Conservation (phyloP, 2,888 invertebrate species). For the Andrena bucephala region DNA sequence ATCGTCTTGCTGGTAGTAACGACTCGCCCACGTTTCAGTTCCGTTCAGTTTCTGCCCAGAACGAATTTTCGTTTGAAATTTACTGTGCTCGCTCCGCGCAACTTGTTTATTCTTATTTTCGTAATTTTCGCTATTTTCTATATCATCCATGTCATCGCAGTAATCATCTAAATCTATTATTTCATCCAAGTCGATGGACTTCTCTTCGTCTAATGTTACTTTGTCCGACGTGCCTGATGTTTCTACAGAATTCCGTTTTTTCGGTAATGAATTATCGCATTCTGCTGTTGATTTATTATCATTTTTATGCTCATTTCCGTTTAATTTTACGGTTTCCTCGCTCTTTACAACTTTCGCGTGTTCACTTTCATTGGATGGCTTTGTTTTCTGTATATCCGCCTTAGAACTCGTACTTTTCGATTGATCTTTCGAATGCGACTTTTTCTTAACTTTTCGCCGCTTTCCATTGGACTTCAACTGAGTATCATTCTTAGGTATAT, state of each 20-base stretch:
- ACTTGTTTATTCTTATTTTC: slow-evolving; percentile 49
- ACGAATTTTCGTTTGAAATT: background rate
- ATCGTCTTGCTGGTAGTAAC: slow-evolving; percentile 83
- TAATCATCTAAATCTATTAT: slow-evolving; percentile 83
- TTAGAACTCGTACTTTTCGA: slow-evolving; percentile 6
- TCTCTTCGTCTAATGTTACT: slow-evolving; percentile 70
- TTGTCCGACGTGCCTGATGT: slow-evolving; percentile 7
- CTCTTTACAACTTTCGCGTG: background rate
- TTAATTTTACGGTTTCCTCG: background rate
- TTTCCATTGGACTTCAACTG: slow-evolving; percentile 42
- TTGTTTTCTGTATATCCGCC: background rate
- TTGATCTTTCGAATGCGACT: slow-evolving; percentile 47
- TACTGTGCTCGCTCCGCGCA: slow-evolving; percentile 28
- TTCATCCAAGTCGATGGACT: slow-evolving; percentile 78
- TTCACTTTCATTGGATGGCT: background rate
- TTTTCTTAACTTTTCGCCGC: slow-evolving; percentile 55
- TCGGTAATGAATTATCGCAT: background rate
- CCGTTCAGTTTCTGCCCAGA: slow-evolving; percentile 52
- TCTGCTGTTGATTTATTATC: slow-evolving; percentile 5
- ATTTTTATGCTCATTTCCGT: background rate
- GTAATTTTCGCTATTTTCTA: slow-evolving; percentile 70
- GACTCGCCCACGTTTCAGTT: slow-evolving; percentile 83
- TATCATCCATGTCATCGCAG: slow-evolving; percentile 82
- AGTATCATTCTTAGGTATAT: slow-evolving; percentile 37
- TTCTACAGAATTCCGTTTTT: slow-evolving; percentile 7